phyloP scores from a whole-genome alignment of 2,888 invertebrate genomes.

The Girardia tigrina region DNA sequence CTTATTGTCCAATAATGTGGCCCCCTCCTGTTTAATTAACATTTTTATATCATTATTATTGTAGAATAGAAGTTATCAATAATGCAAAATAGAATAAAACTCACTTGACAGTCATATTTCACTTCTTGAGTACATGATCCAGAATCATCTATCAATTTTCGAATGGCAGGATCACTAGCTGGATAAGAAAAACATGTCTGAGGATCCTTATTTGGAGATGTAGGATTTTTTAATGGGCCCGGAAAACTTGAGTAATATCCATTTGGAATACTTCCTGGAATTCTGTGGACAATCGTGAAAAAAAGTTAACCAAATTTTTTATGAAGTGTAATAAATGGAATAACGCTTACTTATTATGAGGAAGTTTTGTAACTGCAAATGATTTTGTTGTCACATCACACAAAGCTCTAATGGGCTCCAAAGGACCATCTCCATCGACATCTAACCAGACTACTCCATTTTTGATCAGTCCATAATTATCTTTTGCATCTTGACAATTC shows the following conservation, averaged over 20 bases:
- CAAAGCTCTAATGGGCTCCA: neutral
- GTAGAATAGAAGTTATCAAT: neutral
- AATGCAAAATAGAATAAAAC: neutral
- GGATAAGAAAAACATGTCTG: neutral
- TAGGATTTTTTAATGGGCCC: neutral
- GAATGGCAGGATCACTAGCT: neutral
- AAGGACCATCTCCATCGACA: neutral
- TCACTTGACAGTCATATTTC: slow-evolving; percentile 2
- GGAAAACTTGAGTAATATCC: neutral
- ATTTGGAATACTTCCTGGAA: neutral
- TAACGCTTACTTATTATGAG: neutral
- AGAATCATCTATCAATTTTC: neutral
- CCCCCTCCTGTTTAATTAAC: neutral
- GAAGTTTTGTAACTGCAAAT: neutral
- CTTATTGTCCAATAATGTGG: neutral
- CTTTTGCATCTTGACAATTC: neutral
- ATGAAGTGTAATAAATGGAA: neutral
- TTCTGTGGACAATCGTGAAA: neutral
- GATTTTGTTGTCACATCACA: slow-evolving; percentile 18
- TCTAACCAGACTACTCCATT: neutral
- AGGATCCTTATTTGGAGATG: neutral
- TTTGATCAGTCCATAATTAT: neutral
- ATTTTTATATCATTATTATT: neutral
- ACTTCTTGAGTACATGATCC: slow-evolving; percentile 30
- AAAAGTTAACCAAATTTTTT: neutral